phyloP scores from a whole-genome alignment of 37 sponge, comb jelly and placozoan species.

The Amphimedon queenslandica region DNA sequence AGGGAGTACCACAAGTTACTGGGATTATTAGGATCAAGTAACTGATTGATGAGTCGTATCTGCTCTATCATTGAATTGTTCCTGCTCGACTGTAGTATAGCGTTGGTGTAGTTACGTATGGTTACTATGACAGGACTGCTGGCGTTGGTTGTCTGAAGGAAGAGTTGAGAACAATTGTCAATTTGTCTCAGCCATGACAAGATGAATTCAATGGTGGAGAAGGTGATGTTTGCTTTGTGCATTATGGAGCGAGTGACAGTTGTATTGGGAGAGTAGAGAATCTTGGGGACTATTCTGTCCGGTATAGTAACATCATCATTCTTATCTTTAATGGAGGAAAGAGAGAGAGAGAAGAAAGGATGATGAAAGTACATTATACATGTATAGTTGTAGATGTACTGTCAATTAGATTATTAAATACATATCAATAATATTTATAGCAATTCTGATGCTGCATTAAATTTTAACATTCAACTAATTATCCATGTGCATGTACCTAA shows the following conservation, averaged over 20 bases:
- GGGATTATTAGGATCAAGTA: constrained; percentile 33
- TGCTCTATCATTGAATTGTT: background rate
- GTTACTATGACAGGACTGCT: background rate
- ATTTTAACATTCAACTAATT: no score
- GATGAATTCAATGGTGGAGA: constrained; percentile 28
- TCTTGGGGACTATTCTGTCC: constrained; percentile 45
- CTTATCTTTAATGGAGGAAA: no score
- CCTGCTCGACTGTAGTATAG: background rate
- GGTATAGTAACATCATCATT: no score
- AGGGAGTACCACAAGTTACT: constrained; percentile 51
- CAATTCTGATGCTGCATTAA: no score
- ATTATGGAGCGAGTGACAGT: constrained; percentile 32
- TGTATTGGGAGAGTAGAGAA: constrained; percentile 57
- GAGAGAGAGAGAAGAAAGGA: no score
- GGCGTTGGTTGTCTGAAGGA: constrained; percentile 31
- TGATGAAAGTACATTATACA: no score
- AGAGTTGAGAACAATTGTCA: constrained; percentile 40
- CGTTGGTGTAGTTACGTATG: background rate
- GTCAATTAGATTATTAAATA: no score
- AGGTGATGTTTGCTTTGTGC: constrained; percentile 52
- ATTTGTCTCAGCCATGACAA: constrained; percentile 4
- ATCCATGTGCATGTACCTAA: no score
- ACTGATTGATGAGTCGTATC: background rate
- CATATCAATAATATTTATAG: no score
- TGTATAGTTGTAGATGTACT: no score